Base-by-base conservation (phyloP, 2,888 invertebrate genomes). In the Caenorhabditis sp. region DNA sequence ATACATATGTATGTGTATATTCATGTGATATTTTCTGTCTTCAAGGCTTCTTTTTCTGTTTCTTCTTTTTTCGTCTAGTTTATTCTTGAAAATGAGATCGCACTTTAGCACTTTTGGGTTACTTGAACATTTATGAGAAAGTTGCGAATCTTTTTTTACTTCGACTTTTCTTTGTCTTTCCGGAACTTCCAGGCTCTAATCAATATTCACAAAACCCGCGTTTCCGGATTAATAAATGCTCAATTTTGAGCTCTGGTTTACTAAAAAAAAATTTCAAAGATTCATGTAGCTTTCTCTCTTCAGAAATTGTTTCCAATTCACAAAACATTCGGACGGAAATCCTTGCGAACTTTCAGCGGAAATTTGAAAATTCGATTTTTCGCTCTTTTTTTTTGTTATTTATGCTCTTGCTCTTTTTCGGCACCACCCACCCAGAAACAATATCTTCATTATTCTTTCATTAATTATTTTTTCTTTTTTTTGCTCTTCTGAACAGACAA, bases 11-110 rank as follows among this genome's bases (percentile, higher is more conserved):
- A 60, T 63, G 14, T 43, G 43, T 43, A 43, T 43, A 43, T 70
- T 66, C 66, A 66, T 70, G 65, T 50, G 61, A n/a, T 56, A 61
- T 61, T 62, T 58, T 61, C 50, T 52, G 62, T 21, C n/a, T n/a
- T n/a, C n/a, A n/a, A n/a, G n/a, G 58, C 25, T 26, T 8, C 26
- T 23, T 27, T 17, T 56, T 53, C 10, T 59, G 31, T 65, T 61
- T 50, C n/a, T 1, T 14, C 50, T 17, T 36, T 31, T n/a, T 50
- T 14, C 14, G 12, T 43, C 43, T 43, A 43, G 43, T 43, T 43
- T 10, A 43, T 43, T 43, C 43, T 43, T 43, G 43, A 43, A 43
- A 17, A 43, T 31, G 31, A 31, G 31, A 63, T 36, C 53, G 43
- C 43, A 25, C 52, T 52, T 8, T 50, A 12, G 7, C 4, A 8